These are phyloP conservation scores for Nerophis ophidion DNA, from an alignment of 2,113 vertebrate genomes.

Conservation along the genomic window DNA sequence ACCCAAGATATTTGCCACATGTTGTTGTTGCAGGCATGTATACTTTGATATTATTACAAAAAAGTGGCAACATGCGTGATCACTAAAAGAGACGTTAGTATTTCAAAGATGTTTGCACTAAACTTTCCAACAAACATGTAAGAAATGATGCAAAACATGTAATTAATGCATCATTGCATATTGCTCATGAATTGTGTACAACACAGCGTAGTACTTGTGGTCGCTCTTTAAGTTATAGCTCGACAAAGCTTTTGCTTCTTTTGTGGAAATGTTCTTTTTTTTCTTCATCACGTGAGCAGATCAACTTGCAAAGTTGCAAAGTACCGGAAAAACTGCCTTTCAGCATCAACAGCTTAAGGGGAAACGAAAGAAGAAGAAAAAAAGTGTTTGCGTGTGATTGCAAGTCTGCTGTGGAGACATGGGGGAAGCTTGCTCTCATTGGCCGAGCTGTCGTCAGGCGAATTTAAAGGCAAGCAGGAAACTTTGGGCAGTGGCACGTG, in stretches of 20 bases:
- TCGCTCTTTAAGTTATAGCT: neutral
- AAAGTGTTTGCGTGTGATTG: conserved; percentile 27
- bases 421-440: conserved; percentile 49
- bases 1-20: conserved; percentile 5
- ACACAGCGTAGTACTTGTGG: neutral
- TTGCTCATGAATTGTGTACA: neutral
- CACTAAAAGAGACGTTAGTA: too few species aligned
- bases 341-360: conserved; percentile 38
- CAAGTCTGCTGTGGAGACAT: conserved; percentile 21
- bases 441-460: conserved; percentile 57
- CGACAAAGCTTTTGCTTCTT: neutral
- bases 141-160: neutral
- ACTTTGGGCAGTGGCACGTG: conserved; percentile 15
- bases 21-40: neutral
- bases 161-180: neutral
- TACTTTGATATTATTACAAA: too few species aligned
- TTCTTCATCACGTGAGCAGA: neutral
- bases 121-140: neutral
- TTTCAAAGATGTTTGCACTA: neutral
- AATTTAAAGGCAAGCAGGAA: conserved; percentile 22
- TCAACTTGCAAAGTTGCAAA: neutral
- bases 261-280: neutral
- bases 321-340: conserved; percentile 8
- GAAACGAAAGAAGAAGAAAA: conserved; percentile 46
- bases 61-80: too few species aligned